phyloP scores from a whole-genome alignment of 2,113 vertebrate genomes.

The Thalassoma bifasciatum region DNA sequence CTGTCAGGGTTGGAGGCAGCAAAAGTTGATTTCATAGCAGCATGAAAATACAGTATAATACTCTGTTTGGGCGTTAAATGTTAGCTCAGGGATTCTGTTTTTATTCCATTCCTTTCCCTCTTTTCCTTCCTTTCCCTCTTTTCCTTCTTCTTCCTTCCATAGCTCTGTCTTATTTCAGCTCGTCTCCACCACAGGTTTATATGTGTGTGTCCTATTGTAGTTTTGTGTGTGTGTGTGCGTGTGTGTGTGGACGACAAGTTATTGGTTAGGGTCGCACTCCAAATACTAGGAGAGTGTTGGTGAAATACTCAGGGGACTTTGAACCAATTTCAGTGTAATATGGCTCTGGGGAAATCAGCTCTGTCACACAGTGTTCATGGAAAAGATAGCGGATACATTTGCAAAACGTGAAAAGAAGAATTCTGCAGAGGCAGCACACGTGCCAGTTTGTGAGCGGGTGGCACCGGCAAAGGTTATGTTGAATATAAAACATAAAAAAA shows the following conservation, averaged over 20 bases:
- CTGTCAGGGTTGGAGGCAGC: no score
- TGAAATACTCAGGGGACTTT: slow-evolving; percentile 52
- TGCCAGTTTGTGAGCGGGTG: slow-evolving; percentile 29
- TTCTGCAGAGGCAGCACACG: slow-evolving; percentile 36
- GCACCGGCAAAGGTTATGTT: slow-evolving; percentile 8
- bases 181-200: slow-evolving; percentile 24
- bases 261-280: slow-evolving; percentile 14
- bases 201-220: not conserved
- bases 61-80: no score
- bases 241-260: not conserved
- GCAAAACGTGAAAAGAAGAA: slow-evolving; percentile 53
- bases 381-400: slow-evolving; percentile 54
- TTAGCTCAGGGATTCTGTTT: no score
- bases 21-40: no score
- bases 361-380: slow-evolving; percentile 58
- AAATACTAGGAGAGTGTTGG: slow-evolving; percentile 26
- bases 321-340: slow-evolving; percentile 68
- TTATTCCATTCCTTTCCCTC: no score
- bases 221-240: not conserved
- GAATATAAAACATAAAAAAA: slow-evolving; percentile 20
- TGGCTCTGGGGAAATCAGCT: slow-evolving; percentile 67
- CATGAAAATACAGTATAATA: no score
- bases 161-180: slow-evolving; percentile 1
- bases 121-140: no score
- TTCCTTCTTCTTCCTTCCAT: no score